Evolutionary conservation across 2,888 invertebrate genomes (phyloP), one percentile per base, ranked within the genome.

Genomic region (Hyposoter dolosus): DNA sequence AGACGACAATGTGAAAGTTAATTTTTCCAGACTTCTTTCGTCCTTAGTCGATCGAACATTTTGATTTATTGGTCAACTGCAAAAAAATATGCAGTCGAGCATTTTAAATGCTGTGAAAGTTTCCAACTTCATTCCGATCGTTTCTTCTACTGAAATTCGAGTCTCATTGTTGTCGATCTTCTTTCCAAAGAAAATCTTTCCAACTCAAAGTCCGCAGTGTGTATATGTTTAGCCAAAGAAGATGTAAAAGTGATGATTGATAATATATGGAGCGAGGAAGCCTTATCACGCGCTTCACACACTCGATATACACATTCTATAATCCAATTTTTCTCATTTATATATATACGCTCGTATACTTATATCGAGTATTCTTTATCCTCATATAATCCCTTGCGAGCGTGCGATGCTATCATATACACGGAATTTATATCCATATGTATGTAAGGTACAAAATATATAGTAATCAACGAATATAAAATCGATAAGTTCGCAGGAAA

Each of bases 231-330:
- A 23, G 40, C 63, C 47, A 66, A 68, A 53, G 83, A 86, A 86
- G 86, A 84, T 86, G 82, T 86, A 86, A 83, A 86, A 86, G 83
- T 81, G 86, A 75, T 83, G 83, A 86, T 86, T 86, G 74, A 83
- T 86, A 83, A 78, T 75, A 86, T 72, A 80, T 86, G 83, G 77
- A 86, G 72, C 77, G 68, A 68, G 23, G 86, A 86, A 86, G 77
- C 86, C 86, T n/a, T 86, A 83, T 60, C 47, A 76, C 28, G 76
- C 28, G 35, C 65, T 47, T 35, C 72, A 63, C 71, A 47, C 63
- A 28, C 47, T 63, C 77, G 53, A 78, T 75, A 75, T 82, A 81
- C 60, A 83, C 68, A 72, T 83, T 83, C 83, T 69, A 66, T 81
- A 86, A 86, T 83, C 74, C 28, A 78, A 83, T 86, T 86, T 76